Percentiles rank a stretch among this genome's conserved stretches.
Conservation (phyloP, 2,113 vertebrate genomes). For the Atractosteus spatula region DNA sequence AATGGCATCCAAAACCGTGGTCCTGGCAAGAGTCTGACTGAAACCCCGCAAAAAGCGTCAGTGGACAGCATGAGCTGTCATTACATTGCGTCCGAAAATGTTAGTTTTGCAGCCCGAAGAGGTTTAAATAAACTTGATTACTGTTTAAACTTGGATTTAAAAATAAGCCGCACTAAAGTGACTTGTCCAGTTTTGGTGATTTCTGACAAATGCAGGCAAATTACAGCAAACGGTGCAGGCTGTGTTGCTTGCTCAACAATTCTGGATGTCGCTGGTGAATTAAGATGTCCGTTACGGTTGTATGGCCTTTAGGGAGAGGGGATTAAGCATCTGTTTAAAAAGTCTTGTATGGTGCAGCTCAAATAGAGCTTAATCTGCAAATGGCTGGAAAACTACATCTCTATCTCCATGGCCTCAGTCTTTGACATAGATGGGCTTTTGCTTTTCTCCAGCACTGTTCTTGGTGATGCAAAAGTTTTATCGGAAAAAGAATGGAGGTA, state of each 20-base stretch:
- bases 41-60: no score
- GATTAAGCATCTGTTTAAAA: constrained; percentile 25
- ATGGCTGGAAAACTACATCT: constrained; percentile 32
- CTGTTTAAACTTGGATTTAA: constrained; percentile 10
- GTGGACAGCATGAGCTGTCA: background rate
- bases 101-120: background rate
- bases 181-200: background rate
- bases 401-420: constrained; percentile 22
- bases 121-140: background rate
- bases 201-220: background rate
- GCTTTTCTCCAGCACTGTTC: no score
- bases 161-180: background rate
- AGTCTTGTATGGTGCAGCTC: constrained; percentile 3
- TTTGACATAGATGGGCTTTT: background rate
- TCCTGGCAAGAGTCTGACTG: no score
- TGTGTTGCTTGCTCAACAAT: background rate
- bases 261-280: background rate
- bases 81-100: background rate
- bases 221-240: background rate
- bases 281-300: background rate
- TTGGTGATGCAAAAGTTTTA: no score
- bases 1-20: no score
- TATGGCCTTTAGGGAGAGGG: background rate
- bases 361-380: constrained; percentile 14
- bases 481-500: no score